Percentiles rank a stretch among this genome's conserved stretches.
Evolutionary conservation across 1,140 invertebrate genomes (phyloP).

Genomic region (Drosophila simulans): DNA sequence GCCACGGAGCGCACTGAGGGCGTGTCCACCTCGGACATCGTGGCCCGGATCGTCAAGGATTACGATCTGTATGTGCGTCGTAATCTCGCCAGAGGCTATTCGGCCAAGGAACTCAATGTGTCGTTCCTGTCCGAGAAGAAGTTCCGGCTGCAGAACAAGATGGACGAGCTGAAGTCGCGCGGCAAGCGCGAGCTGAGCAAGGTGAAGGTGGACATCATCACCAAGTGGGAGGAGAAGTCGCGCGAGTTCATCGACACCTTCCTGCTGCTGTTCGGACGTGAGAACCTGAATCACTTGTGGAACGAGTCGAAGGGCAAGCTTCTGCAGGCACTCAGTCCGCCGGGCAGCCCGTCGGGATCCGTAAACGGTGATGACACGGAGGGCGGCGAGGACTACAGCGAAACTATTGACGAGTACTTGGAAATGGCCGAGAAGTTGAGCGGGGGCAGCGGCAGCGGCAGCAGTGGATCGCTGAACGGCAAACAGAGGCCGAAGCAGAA

Average conservation of each 20-base stretch:
- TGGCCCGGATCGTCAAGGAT: slow-evolving; percentile 98
- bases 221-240: slow-evolving; percentile 98
- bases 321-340: slow-evolving; percentile 95
- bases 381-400: slow-evolving; percentile 43
- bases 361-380: slow-evolving; percentile 86
- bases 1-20: slow-evolving; percentile 98
- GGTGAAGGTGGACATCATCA: slow-evolving; percentile 95
- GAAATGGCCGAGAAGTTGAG: slow-evolving; percentile 47
- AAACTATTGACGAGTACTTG: slow-evolving; percentile 62
- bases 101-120: slow-evolving; percentile 99
- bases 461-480: slow-evolving; percentile 30
- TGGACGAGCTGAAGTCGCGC: slow-evolving; percentile 96
- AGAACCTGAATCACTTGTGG: slow-evolving; percentile 94
- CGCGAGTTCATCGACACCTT: slow-evolving; percentile 98
- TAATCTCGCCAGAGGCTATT: slow-evolving; percentile 98
- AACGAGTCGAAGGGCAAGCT: slow-evolving; percentile 94
- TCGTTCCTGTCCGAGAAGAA: slow-evolving; percentile 98
- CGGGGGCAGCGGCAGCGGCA: slow-evolving; percentile 18
- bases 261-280: slow-evolving; percentile 95
- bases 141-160: slow-evolving; percentile 96
- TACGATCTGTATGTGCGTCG: slow-evolving; percentile 99
- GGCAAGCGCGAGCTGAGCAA: slow-evolving; percentile 94
- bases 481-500: slow-evolving; percentile 32
- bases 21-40: slow-evolving; percentile 99
- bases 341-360: slow-evolving; percentile 89